Evolutionary conservation across 2,797 vertebrate species (phyloP), one percentile per base, ranked within the genome.

Genomic region (Astyanax mexicanus): DNA sequence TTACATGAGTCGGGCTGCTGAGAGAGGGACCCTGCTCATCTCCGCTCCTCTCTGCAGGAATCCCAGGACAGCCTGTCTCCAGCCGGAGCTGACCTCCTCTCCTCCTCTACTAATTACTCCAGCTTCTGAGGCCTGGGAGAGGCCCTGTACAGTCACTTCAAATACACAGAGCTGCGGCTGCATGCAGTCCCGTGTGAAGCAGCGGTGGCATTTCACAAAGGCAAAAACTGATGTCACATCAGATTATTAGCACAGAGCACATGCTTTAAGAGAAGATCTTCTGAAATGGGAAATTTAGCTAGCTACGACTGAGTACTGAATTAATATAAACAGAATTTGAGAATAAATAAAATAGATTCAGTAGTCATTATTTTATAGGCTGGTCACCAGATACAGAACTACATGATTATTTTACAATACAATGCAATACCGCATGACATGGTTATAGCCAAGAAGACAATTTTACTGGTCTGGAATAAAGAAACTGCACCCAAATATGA

Each of bases 51-150:
- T 32, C 68, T 58, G 40, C 23, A 42, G 61, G 49, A 55, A 78
- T 80, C 80, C 72, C 72, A 68, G 60, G 73, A 77, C 70, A 55
- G 40, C n/a, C 27, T 6, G 23, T 40, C 54, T 72, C 77, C 62
- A 54, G 60, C 62, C 52, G 19, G 55, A 72, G 74, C 54, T 73
- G 78, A 84, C 80, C 72, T 69, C 65, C 57, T 51, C 64, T 69
- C 49, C 37, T 37, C 60, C 17, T 44, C 61, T 65, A 81, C 71
- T 86, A 81, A 88, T 87, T 85, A 86, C 74, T 64, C 73, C 66
- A 54, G 54, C 15, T 76, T 42, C 77, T 54, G 40, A 72, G 25
- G 47, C 68, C 17, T 12, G 11, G 44, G 38, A 23, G 35, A 11
- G 54, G 72, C 57, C 11, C 74, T 58, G 37, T 32, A 55, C 47